These are phyloP conservation scores for Oxystoma pomonae DNA, from an alignment of 2,888 invertebrate genomes.

Conservation along the genomic window DNA sequence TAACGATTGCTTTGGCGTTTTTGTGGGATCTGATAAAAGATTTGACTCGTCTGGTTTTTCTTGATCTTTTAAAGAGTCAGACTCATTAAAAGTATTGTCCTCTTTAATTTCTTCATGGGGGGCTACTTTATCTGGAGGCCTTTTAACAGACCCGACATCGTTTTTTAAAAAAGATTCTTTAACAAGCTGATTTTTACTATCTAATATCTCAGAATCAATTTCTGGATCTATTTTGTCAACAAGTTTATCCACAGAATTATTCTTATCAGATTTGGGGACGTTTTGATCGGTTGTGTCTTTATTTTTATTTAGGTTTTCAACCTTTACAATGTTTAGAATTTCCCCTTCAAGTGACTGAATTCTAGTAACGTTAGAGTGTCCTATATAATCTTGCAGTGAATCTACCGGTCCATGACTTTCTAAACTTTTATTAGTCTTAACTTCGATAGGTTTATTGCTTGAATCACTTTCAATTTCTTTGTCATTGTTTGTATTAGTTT, in stretches of 20 bases:
- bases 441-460: not conserved
- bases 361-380: not conserved
- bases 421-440: not conserved
- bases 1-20: too few species aligned
- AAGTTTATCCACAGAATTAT: too few species aligned
- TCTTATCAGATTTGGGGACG: too few species aligned
- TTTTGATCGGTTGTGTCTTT: too few species aligned
- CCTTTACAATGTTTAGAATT: too few species aligned
- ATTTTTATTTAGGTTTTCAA: too few species aligned
- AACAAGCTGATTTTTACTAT: conserved; percentile 1
- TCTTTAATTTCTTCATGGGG: not conserved
- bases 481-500: not conserved
- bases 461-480: not conserved
- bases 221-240: not conserved
- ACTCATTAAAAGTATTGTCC: not conserved
- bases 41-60: too few species aligned
- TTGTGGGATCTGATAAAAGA: too few species aligned
- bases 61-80: too few species aligned
- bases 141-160: not conserved
- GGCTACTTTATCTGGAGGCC: not conserved
- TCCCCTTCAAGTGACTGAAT: not conserved
- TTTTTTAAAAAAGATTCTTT: not conserved
- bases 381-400: not conserved
- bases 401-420: not conserved
- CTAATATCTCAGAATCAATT: not conserved